These are phyloP conservation scores for Lomographa bimaculata DNA, from an alignment of 2,888 invertebrate species.

Conservation along the genomic window DNA sequence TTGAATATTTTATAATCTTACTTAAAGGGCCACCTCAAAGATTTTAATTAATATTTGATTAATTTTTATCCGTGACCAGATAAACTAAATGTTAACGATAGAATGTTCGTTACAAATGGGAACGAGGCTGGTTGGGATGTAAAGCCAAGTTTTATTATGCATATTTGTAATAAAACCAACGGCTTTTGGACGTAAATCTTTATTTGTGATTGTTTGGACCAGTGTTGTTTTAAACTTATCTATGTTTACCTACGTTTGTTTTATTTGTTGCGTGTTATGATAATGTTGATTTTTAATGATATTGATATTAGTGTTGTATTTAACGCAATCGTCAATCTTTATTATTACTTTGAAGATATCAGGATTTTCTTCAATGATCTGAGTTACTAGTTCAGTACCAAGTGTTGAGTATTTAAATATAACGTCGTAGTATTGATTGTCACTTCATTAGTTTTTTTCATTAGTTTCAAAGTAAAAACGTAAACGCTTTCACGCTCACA, in stretches of 20 bases:
- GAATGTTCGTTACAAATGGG: conserved; percentile 20
- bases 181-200: conserved; percentile 23
- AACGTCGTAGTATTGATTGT: no score
- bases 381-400: no score
- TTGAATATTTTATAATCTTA: no score
- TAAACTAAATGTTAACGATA: conserved; percentile 18
- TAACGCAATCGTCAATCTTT: no score
- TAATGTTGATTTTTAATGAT: background rate
- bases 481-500: no score
- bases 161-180: conserved; percentile 25
- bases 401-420: no score
- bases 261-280: no score
- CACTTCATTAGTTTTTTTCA: no score
- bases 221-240: conserved; percentile 3
- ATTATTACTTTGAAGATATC: no score
- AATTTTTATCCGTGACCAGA: conserved; percentile 19
- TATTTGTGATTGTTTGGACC: conserved; percentile 10
- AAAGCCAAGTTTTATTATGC: conserved; percentile 25
- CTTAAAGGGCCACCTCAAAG: conserved; percentile 12
- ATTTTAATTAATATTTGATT: conserved; percentile 19
- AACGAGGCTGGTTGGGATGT: conserved; percentile 28
- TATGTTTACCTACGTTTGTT: no score
- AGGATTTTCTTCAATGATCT: no score
- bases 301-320: background rate
- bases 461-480: no score